phyloP scores from a whole-genome alignment of 2,888 invertebrate genomes.

The Cataglyphis altisquamis region DNA sequence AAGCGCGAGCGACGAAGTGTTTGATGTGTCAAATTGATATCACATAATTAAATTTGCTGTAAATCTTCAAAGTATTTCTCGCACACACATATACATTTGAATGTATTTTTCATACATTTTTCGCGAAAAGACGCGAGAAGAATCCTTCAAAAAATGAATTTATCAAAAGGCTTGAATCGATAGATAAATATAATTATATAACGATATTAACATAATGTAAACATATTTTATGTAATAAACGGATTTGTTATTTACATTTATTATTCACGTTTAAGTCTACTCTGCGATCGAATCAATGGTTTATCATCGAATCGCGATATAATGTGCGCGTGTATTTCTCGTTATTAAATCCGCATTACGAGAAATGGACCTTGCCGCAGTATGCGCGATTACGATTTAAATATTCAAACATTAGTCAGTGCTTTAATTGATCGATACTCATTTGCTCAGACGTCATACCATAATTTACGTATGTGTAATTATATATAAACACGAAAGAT shows the following conservation, averaged over 20 bases:
- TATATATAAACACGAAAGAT: background rate
- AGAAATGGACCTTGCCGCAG: conserved; percentile 53
- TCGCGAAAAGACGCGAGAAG: background rate
- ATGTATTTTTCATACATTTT: background rate
- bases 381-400: conserved; percentile 59
- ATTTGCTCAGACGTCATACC: conserved; percentile 36
- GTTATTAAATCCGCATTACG: conserved; percentile 69
- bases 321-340: conserved; percentile 36
- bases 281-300: conserved; percentile 22
- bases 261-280: conserved; percentile 27
- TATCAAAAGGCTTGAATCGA: background rate
- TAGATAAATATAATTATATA: conserved; percentile 7
- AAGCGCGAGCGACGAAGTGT: background rate
- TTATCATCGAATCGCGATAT: conserved; percentile 32
- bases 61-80: conserved; percentile 5
- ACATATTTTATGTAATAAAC: conserved; percentile 25
- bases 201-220: conserved; percentile 1
- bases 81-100: background rate
- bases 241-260: conserved; percentile 9
- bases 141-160: background rate
- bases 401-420: conserved; percentile 65
- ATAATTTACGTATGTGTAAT: conserved; percentile 4
- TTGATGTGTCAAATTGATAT: background rate
- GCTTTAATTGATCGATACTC: conserved; percentile 67
- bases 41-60: background rate